Percentiles rank a stretch among this genome's conserved stretches.
Evolutionary conservation across 2,797 vertebrate species (phyloP).

Genomic region (Acomys russatus): DNA sequence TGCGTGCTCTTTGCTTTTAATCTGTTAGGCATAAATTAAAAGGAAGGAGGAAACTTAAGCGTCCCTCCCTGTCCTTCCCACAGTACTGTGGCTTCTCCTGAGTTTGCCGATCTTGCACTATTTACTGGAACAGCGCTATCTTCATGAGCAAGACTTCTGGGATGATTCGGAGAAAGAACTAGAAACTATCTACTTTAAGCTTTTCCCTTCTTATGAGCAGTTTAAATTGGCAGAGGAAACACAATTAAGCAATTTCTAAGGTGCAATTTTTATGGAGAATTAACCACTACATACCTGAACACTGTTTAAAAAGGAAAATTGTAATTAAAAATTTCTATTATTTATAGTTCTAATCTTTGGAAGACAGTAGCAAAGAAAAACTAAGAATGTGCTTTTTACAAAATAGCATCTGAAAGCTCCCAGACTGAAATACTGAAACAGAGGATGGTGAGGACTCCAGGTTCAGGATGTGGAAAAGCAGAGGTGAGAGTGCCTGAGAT

Average conservation of each 20-base stretch:
- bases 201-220: slow-evolving; percentile 65
- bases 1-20: slow-evolving; percentile 35
- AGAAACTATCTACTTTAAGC: slow-evolving; percentile 57
- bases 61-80: slow-evolving; percentile 77
- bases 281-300: slow-evolving; percentile 69
- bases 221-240: slow-evolving; percentile 74
- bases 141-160: slow-evolving; percentile 35
- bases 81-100: slow-evolving; percentile 49
- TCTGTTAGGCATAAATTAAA: slow-evolving; percentile 73
- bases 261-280: slow-evolving; percentile 69
- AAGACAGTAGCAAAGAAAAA: slow-evolving; percentile 64
- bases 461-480: not conserved
- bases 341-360: slow-evolving; percentile 76
- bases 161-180: slow-evolving; percentile 73
- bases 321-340: slow-evolving; percentile 79
- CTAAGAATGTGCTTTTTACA: slow-evolving; percentile 72
- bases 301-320: slow-evolving; percentile 61
- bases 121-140: slow-evolving; percentile 53
- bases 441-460: not conserved
- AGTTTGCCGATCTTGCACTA: slow-evolving; percentile 69
- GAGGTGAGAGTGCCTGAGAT: not conserved
- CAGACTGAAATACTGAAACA: slow-evolving; percentile 37
- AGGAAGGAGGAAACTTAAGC: slow-evolving; percentile 67
- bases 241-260: slow-evolving; percentile 81
- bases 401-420: not conserved